Conservation (phyloP, 2,888 invertebrate genomes). For the Priocnemis perturbator region DNA sequence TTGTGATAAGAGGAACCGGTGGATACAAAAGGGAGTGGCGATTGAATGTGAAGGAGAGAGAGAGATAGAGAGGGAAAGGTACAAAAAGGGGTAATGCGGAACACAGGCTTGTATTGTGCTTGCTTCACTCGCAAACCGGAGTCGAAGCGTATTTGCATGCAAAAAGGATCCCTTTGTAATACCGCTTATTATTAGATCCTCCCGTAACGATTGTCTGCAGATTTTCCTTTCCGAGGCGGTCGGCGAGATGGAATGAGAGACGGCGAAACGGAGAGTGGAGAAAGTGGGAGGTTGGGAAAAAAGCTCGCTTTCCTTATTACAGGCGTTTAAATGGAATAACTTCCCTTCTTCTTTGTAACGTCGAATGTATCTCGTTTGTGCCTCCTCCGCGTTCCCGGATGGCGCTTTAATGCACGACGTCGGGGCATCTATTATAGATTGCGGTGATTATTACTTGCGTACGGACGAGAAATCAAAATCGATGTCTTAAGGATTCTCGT, state of each 20-base stretch:
- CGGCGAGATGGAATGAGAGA: not conserved
- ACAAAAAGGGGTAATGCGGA: constrained; percentile 15
- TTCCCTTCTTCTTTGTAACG: too few relatives aligned
- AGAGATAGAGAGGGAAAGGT: constrained; percentile 35
- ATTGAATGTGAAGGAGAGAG: constrained; percentile 11
- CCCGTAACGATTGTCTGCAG: constrained; percentile 45
- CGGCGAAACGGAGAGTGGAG: constrained; percentile 10
- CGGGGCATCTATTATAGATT: too few relatives aligned
- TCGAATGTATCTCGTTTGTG: too few relatives aligned
- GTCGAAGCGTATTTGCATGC: constrained; percentile 55
- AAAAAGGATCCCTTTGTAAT: constrained; percentile 51
- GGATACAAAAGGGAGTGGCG: constrained; percentile 1
- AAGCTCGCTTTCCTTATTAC: constrained; percentile 22
- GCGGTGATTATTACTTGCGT: too few relatives aligned
- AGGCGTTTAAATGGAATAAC: constrained; percentile 28
- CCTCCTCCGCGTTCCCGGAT: too few relatives aligned
- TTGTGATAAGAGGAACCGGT: not conserved
- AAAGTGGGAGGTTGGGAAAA: not conserved
- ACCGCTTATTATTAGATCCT: constrained; percentile 60
- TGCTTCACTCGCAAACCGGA: constrained; percentile 26
- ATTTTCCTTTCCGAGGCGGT: constrained; percentile 11
- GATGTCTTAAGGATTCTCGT: too few relatives aligned
- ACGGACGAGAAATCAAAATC: too few relatives aligned
- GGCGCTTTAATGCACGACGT: too few relatives aligned
- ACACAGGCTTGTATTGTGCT: constrained; percentile 23